Evolutionary conservation across 2,888 invertebrate genomes (phyloP).

Genomic region (Thymelicus lineola): DNA sequence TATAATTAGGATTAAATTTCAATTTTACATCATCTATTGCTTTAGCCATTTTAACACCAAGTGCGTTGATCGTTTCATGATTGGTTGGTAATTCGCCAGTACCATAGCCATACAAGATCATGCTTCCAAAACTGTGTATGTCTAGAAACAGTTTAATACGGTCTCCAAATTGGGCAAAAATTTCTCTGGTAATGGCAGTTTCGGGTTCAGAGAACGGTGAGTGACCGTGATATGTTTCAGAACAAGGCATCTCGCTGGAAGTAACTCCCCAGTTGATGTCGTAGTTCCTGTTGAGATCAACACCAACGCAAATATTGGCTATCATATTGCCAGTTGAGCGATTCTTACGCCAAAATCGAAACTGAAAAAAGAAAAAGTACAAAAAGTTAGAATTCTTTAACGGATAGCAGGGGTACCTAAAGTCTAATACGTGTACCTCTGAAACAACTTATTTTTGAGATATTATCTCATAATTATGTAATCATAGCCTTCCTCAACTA

Average conservation of each 20-base stretch:
- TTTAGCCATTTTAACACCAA: constrained; percentile 68
- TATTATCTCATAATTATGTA: too few relatives aligned
- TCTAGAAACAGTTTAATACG: constrained; percentile 87
- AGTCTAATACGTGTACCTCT: too few relatives aligned
- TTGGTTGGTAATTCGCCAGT: constrained; percentile 73
- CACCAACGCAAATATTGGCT: constrained; percentile 84
- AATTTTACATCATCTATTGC: constrained; percentile 64
- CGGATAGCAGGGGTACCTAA: too few relatives aligned
- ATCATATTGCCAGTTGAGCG: constrained; percentile 70
- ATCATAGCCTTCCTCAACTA: too few relatives aligned
- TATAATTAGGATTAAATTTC: constrained; percentile 68
- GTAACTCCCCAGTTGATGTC: constrained; percentile 88
- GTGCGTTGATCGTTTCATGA: constrained; percentile 64
- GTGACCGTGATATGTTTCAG: constrained; percentile 86
- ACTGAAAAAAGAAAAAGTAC: constrained; percentile 59
- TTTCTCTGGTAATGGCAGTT: constrained; percentile 83
- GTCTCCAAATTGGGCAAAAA: constrained; percentile 76
- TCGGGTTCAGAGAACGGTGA: constrained; percentile 88
- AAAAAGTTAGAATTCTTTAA: too few relatives aligned
- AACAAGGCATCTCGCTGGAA: constrained; percentile 80
- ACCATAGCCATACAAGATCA: constrained; percentile 88
- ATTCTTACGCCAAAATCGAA: constrained; percentile 89
- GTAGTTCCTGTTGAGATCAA: constrained; percentile 91
- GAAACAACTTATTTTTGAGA: too few relatives aligned
- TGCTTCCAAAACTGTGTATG: constrained; percentile 90